Base-by-base conservation (phyloP, 2,888 invertebrate species). In the Parthenolecanium corni region DNA sequence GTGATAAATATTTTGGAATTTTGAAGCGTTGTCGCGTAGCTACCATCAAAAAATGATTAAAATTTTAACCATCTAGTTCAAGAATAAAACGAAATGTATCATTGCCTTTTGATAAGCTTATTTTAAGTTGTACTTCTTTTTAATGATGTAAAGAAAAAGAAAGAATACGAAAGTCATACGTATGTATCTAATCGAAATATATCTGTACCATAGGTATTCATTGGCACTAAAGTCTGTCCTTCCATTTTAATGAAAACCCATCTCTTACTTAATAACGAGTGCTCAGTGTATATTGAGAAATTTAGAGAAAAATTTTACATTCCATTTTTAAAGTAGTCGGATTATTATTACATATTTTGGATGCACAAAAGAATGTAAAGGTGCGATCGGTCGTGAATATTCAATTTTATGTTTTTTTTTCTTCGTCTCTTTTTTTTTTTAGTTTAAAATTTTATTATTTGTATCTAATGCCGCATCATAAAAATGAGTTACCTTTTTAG, bases 381-480 rank as follows among this genome's bases (percentile, higher is more conserved):
- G 24, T 57, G 6, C 46, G 46, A 31, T 44, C 42, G 20, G 25
- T 57, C 57, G 42, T 57, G 24, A 44, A 20, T 57, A 31, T 57
- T 44, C 25, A 44, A 23, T 46, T 57, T 44, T 57, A 24, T 44
- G 42, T 24, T 49, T 46, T 46, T 44, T 47, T 57, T 46, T 24
- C 24, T 42, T 18, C 40, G 25, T 56, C 42, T 40, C 42, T 38
- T 38, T 44, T 57, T 54, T 57, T 44, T 44, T 42, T 57, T 57
- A 31, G 44, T 57, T 57, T 44, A 44, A 18, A 44, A 23, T 12
- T 56, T 40, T 40, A 56, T 23, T 56, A 56, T 57, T 56, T 21
- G 42, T 57, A 47, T 57, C 46, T 20, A 57, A 57, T 57, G 57
- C 57, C 57, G 57, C 44, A 57, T 44, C 57, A 57, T 57, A 57